These are phyloP conservation scores for Eilema griseolum DNA, from an alignment of 2,888 invertebrate genomes.

Conservation along the genomic window DNA sequence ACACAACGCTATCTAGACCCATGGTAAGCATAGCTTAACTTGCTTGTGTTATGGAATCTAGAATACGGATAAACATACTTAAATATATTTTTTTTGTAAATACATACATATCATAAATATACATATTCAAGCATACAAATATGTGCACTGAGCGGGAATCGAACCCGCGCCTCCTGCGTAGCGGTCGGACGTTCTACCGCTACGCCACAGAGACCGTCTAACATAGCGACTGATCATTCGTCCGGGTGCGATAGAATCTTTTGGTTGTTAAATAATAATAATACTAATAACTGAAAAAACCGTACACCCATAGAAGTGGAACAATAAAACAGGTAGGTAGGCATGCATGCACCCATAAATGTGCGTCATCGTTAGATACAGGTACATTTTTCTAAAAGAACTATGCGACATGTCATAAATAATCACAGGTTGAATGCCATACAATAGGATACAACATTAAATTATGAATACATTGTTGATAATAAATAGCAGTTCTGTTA, in stretches of 20 bases:
- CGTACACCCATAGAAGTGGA: background rate
- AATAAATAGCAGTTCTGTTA: constrained; percentile 45
- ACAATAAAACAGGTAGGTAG: constrained; percentile 1
- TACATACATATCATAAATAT: too few relatives aligned
- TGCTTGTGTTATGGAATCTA: too few relatives aligned
- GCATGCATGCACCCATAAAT: background rate
- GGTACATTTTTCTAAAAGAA: constrained; percentile 16
- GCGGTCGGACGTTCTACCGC: too few relatives aligned
- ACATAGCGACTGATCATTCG: background rate
- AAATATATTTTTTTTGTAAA: too few relatives aligned
- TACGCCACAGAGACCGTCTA: too few relatives aligned
- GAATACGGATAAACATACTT: too few relatives aligned
- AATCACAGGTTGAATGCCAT: constrained; percentile 32
- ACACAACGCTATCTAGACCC: too few relatives aligned
- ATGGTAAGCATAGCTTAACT: too few relatives aligned
- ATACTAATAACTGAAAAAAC: background rate
- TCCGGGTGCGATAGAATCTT: background rate
- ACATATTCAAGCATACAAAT: too few relatives aligned
- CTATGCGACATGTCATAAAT: constrained; percentile 28
- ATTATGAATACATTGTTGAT: constrained; percentile 49
- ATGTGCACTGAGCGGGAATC: too few relatives aligned
- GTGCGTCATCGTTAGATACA: constrained; percentile 14
- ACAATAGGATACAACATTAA: constrained; percentile 48
- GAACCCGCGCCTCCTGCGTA: too few relatives aligned
- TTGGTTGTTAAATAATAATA: too few relatives aligned